These are phyloP conservation scores for Drosophila hamatofila DNA, from an alignment of 2,888 invertebrate species.

Conservation along the genomic window DNA sequence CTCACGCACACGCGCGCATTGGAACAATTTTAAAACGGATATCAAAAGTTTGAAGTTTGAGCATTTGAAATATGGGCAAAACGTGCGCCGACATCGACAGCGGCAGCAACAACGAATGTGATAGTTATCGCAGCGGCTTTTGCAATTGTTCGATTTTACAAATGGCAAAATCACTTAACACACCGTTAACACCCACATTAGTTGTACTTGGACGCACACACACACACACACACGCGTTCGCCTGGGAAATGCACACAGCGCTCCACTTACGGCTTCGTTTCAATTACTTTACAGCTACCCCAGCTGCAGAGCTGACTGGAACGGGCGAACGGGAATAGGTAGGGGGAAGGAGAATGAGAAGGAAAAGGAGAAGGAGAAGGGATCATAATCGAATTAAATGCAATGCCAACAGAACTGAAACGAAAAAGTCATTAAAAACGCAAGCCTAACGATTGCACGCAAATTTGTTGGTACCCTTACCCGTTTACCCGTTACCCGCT, in stretches of 20 bases:
- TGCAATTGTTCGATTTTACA: constrained; percentile 70
- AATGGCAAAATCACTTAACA: constrained; percentile 79
- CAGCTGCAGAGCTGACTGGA: constrained; percentile 6
- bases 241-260: constrained; percentile 55
- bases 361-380: constrained; percentile 28
- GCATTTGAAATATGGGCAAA: constrained; percentile 78
- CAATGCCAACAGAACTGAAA: constrained; percentile 50
- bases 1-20: constrained; percentile 18
- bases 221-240: constrained; percentile 20
- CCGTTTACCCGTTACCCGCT: constrained; percentile 5
- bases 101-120: constrained; percentile 66
- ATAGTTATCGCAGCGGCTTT: constrained; percentile 67
- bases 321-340: constrained; percentile 4
- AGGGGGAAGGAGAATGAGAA: neutral
- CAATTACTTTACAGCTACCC: constrained; percentile 70
- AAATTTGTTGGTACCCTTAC: constrained; percentile 72
- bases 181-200: constrained; percentile 83
- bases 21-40: constrained; percentile 68
- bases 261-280: constrained; percentile 64
- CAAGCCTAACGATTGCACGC: constrained; percentile 74
- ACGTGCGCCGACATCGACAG: constrained; percentile 71
- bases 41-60: constrained; percentile 55
- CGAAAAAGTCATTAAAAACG: constrained; percentile 77
- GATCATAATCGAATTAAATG: constrained; percentile 82
- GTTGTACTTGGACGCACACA: constrained; percentile 72